These are phyloP conservation scores for Sus cebifrons DNA, from an alignment of 2,797 vertebrate species.

Conservation along the genomic window DNA sequence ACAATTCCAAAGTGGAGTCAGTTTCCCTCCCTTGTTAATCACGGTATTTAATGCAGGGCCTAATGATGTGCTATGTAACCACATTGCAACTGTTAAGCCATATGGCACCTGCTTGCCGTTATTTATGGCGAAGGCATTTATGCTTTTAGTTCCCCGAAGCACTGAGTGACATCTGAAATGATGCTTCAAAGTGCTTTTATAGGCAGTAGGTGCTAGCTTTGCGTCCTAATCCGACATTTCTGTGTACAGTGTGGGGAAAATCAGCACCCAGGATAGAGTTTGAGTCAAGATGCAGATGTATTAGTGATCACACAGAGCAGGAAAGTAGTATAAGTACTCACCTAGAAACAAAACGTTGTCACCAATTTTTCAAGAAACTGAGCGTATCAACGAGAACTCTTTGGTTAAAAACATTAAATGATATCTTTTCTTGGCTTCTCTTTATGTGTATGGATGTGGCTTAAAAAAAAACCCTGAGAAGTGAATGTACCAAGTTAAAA, in stretches of 20 bases:
- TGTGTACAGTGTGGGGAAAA: not conserved
- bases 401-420: not conserved
- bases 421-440: not conserved
- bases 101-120: slow-evolving; percentile 71
- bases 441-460: not conserved
- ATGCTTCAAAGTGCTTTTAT: not conserved
- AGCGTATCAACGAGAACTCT: not conserved
- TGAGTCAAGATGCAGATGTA: not conserved
- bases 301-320: not conserved
- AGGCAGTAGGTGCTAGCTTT: not conserved
- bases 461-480: not conserved
- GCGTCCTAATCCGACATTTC: not conserved
- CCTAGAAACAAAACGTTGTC: not conserved
- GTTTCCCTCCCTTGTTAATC: slow-evolving; percentile 61
- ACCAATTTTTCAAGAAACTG: not conserved
- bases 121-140: slow-evolving; percentile 68
- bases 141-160: slow-evolving; percentile 34
- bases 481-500: not conserved
- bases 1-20: not conserved
- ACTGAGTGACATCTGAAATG: not conserved
- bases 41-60: slow-evolving; percentile 50
- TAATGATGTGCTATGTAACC: slow-evolving; percentile 65
- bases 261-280: not conserved
- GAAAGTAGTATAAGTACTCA: not conserved
- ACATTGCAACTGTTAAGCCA: slow-evolving; percentile 67